Base-by-base conservation (phyloP, 2,888 invertebrate species). In the Mallateleia sp. region DNA sequence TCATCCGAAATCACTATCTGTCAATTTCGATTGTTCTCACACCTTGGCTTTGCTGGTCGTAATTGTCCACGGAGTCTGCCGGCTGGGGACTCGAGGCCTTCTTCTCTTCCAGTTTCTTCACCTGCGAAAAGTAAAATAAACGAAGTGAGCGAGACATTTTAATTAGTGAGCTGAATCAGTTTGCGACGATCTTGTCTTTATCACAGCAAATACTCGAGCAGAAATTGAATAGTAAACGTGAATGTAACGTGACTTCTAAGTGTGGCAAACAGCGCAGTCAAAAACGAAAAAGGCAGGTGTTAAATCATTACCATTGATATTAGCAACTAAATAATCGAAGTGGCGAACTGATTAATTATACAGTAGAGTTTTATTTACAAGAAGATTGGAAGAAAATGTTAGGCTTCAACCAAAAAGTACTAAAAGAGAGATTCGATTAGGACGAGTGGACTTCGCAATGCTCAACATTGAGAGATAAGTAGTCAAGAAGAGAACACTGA, bases 31-130 rank as follows among this genome's bases (percentile, higher is more conserved):
- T 11, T 11, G 38, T 9, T 38, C 11, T 5, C 56, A 80, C 91
- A 94, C 95, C 94, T 94, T 94, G 94, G 89, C 93, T 94, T 34
- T 93, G 93, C 54, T 92, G 91, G 38, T 95, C 95, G 56, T 93
- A 93, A 79, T 92, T 93, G 77, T 94, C 95, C 25, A 90, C 89
- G 24, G 93, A 90, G 85, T 95, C 92, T 18, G 84, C 60, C 28
- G 82, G 74, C 28, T 71, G 93, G 38, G 90, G 77, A 79, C 92
- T 85, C 42, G 69, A 15, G 20, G 89, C 28, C 20, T 92, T 88
- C 32, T 89, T 83, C n/a, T 95, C 95, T 2, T 95, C 94, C 50
- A 78, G 91, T 82, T 94, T 95, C 88, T 95, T 95, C 92, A 93
- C 91, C 84, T 94, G 90, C 74, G 93, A n/a, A 93, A 94, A 94